Evolutionary conservation across 2,797 vertebrate species (phyloP).

Genomic region (Neosalanx taihuensis): DNA sequence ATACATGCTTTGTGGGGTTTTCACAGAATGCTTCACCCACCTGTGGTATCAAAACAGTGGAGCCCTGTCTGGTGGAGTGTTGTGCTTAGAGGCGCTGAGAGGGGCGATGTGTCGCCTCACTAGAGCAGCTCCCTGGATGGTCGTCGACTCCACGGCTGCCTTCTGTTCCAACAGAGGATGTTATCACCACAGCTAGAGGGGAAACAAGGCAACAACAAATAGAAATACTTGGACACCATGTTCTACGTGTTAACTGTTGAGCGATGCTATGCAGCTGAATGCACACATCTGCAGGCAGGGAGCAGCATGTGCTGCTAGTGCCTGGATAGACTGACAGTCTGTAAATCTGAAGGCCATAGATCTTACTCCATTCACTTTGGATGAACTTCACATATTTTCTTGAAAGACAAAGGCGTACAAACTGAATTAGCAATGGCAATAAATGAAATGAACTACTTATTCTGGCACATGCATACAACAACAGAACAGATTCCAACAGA

Average conservation of each 20-base stretch:
- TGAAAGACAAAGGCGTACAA: conserved; percentile 38
- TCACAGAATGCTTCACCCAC: conserved; percentile 46
- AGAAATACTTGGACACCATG: neutral
- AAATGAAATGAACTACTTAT: conserved; percentile 45
- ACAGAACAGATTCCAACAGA: conserved; percentile 45
- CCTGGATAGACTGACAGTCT: neutral
- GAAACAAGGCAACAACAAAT: neutral
- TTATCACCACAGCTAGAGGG: neutral
- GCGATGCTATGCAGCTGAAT: neutral
- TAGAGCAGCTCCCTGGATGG: neutral
- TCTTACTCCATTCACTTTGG: conserved; percentile 24
- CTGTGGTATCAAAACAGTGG: conserved; percentile 53
- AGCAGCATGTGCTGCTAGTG: neutral
- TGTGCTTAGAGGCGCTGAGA: conserved; percentile 35
- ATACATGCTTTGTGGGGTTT: conserved; percentile 25
- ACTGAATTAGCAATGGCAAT: conserved; percentile 54
- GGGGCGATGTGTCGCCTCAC: conserved; percentile 44
- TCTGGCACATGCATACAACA: conserved; percentile 44
- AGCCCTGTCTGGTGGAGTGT: conserved; percentile 47
- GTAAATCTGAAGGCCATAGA: conserved; percentile 21
- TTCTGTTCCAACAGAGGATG: neutral
- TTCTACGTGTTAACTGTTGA: neutral
- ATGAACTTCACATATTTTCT: conserved; percentile 37
- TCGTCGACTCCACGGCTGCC: neutral
- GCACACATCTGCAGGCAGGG: neutral